phyloP scores from a whole-genome alignment of 2,113 vertebrate genomes.

The Thunnus maccoyii region DNA sequence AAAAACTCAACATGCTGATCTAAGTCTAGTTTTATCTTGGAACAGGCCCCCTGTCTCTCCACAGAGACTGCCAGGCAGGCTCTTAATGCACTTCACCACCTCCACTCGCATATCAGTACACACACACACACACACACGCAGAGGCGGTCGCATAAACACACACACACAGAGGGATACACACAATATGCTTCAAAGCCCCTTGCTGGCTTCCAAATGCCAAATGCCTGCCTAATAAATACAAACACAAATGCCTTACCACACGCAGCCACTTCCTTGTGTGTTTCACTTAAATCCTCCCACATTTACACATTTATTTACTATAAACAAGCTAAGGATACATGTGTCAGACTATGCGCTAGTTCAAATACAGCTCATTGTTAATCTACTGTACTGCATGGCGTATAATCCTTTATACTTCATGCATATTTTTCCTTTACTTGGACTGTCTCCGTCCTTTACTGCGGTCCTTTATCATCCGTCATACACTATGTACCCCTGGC shows the following conservation, averaged over 20 bases:
- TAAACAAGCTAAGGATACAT: slow-evolving; percentile 19
- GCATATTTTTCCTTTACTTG: not conserved
- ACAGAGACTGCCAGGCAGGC: slow-evolving; percentile 65
- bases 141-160: too few species aligned
- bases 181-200: slow-evolving; percentile 57
- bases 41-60: slow-evolving; percentile 50
- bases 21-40: slow-evolving; percentile 69
- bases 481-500: not conserved
- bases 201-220: slow-evolving; percentile 67
- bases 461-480: slow-evolving; percentile 23
- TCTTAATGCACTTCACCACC: slow-evolving; percentile 73
- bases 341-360: slow-evolving; percentile 5
- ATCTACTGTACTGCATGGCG: not conserved
- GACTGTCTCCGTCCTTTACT: slow-evolving; percentile 9
- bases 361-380: slow-evolving; percentile 36
- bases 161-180: slow-evolving; percentile 18
- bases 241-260: slow-evolving; percentile 50
- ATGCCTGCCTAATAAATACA: slow-evolving; percentile 62
- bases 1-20: slow-evolving; percentile 72
- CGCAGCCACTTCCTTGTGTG: slow-evolving; percentile 37
- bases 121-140: not conserved
- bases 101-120: slow-evolving; percentile 53
- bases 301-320: slow-evolving; percentile 27
- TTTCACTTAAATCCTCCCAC: slow-evolving; percentile 40
- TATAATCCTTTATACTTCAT: slow-evolving; percentile 15